Evolutionary conservation across 2,888 invertebrate species (phyloP), one percentile per base, ranked within the genome.

Genomic region (Brachyptera putata): DNA sequence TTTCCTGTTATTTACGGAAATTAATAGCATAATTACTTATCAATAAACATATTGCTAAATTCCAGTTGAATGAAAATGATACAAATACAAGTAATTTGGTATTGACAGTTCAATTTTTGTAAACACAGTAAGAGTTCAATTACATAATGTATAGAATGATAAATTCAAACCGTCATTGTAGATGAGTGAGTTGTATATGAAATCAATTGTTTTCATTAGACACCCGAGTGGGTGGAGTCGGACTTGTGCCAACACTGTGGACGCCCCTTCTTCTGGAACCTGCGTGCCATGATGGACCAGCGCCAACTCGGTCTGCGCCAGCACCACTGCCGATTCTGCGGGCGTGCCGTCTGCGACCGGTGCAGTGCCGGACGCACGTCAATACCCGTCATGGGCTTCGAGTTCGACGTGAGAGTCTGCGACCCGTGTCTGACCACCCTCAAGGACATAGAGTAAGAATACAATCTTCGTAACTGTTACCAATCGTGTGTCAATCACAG

Each of bases 201-300:
- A 43, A 18, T 14, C 13, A 4, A 14, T 7, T 43, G 9, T 21
- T 43, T 16, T 18, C 21, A 7, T 4, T 68, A 84, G 83, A 96
- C 96, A 0, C 96, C 98, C 13, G 87, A 87, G 63, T 99, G 99
- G 99, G 84, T 86, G 65, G 96, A 97, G 72, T 87, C 92, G 41
- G 97, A 98, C 75, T 82, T 86, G 41, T 99, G 99, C 74, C 90
- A 98, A 80, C 81, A 93, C 61, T 99, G 99, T 75, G 86, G 88
- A 57, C 83, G 90, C 62, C 99, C 99, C 21, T 99, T 99, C 79
- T 98, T 98, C 77, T 99, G 99, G 99, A 99, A 99, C 76, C 83
- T 99, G 56, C 84, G 91, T 65, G 94, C 93, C 11, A 99, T 99
- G 97, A 95, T 98, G 91, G 95, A 97, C 75, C 92, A 92, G 76